Conservation (phyloP, 2,797 vertebrate species). For the Chloroceryle inda region DNA sequence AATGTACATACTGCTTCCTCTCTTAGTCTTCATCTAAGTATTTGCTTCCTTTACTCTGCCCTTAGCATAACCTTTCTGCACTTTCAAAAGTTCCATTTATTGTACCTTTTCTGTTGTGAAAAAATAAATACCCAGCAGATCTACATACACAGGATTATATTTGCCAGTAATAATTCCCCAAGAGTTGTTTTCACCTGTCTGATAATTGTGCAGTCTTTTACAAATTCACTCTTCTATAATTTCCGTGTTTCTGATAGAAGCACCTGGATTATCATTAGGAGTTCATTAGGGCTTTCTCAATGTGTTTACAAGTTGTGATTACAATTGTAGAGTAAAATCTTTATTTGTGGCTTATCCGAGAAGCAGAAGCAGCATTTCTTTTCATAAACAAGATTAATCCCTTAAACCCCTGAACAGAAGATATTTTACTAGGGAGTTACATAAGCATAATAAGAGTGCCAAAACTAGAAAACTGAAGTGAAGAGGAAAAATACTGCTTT, state of each 20-base stretch:
- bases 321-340: not conserved
- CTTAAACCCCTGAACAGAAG: constrained; percentile 41
- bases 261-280: not conserved
- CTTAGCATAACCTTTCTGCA: not conserved
- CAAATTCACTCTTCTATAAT: not conserved
- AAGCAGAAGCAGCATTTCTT: constrained; percentile 22
- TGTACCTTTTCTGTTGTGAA: not conserved
- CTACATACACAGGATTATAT: not conserved
- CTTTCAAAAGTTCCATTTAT: not conserved
- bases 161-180: not conserved
- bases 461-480: not conserved
- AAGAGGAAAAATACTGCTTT: not conserved
- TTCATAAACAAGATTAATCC: constrained; percentile 61
- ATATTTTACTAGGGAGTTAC: constrained; percentile 36
- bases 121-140: not conserved
- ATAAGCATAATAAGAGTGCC: constrained; percentile 26
- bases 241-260: not conserved
- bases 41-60: not conserved
- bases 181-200: not conserved
- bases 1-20: not conserved
- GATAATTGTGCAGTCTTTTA: not conserved
- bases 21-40: not conserved
- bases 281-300: not conserved
- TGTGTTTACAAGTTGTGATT: not conserved
- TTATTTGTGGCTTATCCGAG: not conserved